Evolutionary conservation across 2,888 invertebrate genomes (phyloP).

Genomic region (Phalera bucephala): DNA sequence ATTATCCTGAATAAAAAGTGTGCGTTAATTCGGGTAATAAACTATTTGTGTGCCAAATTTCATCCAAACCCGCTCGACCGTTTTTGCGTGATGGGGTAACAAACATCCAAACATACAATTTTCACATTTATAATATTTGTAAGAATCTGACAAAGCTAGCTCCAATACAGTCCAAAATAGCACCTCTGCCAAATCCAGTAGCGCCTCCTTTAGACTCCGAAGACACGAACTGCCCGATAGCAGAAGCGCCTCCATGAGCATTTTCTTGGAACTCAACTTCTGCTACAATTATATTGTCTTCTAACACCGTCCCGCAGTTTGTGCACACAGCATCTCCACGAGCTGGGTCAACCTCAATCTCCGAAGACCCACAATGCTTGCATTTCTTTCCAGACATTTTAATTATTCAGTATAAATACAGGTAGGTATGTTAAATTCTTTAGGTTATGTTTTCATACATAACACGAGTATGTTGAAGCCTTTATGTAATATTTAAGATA

Average conservation of each 20-base stretch:
- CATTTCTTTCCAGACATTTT: slow-evolving; percentile 88
- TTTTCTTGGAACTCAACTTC: slow-evolving; percentile 98
- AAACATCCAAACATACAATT: too few species aligned
- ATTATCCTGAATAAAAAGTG: too few species aligned
- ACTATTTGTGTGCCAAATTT: too few species aligned
- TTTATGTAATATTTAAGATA: too few species aligned
- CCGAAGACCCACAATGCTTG: slow-evolving; percentile 93
- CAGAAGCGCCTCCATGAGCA: slow-evolving; percentile 92
- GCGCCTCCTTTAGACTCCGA: slow-evolving; percentile 94
- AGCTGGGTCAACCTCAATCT: slow-evolving; percentile 96
- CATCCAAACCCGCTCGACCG: too few species aligned
- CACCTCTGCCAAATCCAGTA: slow-evolving; percentile 90
- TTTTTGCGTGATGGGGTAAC: too few species aligned
- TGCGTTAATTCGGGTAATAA: too few species aligned
- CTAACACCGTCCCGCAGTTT: slow-evolving; percentile 97
- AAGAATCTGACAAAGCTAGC: too few species aligned
- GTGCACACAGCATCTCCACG: slow-evolving; percentile 98
- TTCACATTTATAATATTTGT: too few species aligned
- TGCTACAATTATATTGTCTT: slow-evolving; percentile 97
- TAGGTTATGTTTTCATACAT: slow-evolving; percentile 15
- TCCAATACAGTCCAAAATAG: too few species aligned
- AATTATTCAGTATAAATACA: slow-evolving; percentile 14
- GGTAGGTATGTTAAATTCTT: slow-evolving; percentile 12
- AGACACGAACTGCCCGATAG: slow-evolving; percentile 96
- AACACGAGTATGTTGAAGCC: neutral